Conservation (phyloP, 2,888 invertebrate genomes). For the Caenorhabditis sp. region DNA sequence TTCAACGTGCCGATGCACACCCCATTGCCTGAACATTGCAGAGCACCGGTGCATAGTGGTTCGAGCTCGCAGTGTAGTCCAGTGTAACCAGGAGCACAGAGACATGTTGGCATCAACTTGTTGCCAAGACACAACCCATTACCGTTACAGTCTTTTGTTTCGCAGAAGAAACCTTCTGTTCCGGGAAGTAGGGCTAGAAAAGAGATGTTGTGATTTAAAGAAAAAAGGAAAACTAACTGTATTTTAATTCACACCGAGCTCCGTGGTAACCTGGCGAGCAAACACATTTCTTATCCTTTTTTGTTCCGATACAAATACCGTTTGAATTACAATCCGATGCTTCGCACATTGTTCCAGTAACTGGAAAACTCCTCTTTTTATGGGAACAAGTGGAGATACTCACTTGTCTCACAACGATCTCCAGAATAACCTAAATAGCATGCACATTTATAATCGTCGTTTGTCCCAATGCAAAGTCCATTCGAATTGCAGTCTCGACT, state of each 20-base stretch:
- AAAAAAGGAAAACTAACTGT: constrained; percentile 31
- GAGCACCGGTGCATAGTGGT: constrained; percentile 50
- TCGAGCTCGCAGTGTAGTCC: constrained; percentile 62
- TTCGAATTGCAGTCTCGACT: constrained; percentile 58
- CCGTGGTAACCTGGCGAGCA: constrained; percentile 53
- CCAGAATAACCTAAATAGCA: constrained; percentile 59
- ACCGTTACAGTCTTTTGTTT: constrained; percentile 51
- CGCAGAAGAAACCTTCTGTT: constrained; percentile 43
- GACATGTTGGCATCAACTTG: constrained; percentile 46
- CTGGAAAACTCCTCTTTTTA: constrained; percentile 28
- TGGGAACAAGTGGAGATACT: neutral
- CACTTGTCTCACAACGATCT: constrained; percentile 48
- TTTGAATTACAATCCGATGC: constrained; percentile 54
- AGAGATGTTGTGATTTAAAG: neutral
- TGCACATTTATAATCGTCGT: constrained; percentile 51
- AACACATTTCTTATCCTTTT: constrained; percentile 43
- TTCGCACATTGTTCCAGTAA: constrained; percentile 57
- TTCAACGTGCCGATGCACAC: constrained; percentile 53
- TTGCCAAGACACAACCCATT: constrained; percentile 56
- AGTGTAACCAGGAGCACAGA: constrained; percentile 60
- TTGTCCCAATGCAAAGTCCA: constrained; percentile 60
- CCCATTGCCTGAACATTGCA: constrained; percentile 59
- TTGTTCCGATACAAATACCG: constrained; percentile 57
- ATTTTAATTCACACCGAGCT: constrained; percentile 43
- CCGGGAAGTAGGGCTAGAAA: constrained; percentile 39